These are phyloP conservation scores for Spermophilus dauricus DNA, from an alignment of 2,113 vertebrate genomes.

Conservation along the genomic window DNA sequence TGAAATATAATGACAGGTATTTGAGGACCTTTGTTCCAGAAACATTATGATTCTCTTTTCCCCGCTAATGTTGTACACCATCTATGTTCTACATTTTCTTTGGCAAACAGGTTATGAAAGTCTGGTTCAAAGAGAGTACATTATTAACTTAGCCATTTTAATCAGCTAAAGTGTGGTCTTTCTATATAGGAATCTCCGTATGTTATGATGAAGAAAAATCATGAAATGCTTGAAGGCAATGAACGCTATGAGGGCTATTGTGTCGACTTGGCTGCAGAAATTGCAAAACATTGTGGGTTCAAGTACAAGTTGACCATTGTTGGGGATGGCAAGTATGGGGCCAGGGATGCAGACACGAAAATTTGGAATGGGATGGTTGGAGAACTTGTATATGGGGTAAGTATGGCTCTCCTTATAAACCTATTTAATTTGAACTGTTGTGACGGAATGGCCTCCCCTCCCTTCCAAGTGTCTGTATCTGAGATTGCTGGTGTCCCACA, in stretches of 20 bases:
- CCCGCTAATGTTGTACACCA: background rate
- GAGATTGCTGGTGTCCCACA: background rate
- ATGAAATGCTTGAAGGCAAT: slow-evolving; percentile 97
- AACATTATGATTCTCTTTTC: background rate
- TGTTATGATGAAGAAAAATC: slow-evolving; percentile 99
- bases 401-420: slow-evolving; percentile 78
- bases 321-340: slow-evolving; percentile 98
- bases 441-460: slow-evolving; percentile 30
- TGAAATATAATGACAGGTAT: background rate
- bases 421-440: slow-evolving; percentile 27
- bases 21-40: background rate
- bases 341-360: slow-evolving; percentile 99
- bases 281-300: slow-evolving; percentile 99
- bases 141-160: background rate
- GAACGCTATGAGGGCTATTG: slow-evolving; percentile 99
- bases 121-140: background rate
- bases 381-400: slow-evolving; percentile 99
- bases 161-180: slow-evolving; percentile 78
- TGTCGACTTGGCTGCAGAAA: slow-evolving; percentile 98
- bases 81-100: background rate
- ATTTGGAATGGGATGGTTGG: slow-evolving; percentile 99
- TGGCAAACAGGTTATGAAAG: background rate
- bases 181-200: slow-evolving; percentile 96
- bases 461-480: background rate
- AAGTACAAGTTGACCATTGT: slow-evolving; percentile 99